phyloP scores from a whole-genome alignment of 2,113 vertebrate species.

The Pelmatolapia mariae region DNA sequence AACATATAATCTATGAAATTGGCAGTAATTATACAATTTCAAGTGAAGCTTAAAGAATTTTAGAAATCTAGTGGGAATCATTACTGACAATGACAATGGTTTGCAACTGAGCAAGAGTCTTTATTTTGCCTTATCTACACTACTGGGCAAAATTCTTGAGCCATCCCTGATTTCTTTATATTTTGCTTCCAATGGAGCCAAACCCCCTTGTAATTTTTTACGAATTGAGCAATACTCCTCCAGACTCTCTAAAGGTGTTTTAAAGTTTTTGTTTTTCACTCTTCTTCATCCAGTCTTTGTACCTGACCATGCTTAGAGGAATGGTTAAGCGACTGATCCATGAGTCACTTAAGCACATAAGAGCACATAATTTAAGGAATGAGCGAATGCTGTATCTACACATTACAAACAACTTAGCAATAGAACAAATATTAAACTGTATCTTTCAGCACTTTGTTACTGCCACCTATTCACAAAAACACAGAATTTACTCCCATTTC shows the following conservation, averaged over 20 bases:
- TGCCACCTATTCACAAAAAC: fast-evolving
- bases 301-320: background rate
- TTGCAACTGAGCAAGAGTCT: fast-evolving
- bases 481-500: background rate
- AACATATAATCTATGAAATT: background rate
- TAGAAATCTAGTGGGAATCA: background rate
- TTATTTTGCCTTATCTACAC: fast-evolving
- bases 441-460: background rate
- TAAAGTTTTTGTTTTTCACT: background rate
- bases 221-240: background rate
- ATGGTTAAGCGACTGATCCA: background rate
- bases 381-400: too few species aligned
- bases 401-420: background rate
- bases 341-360: background rate
- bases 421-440: background rate
- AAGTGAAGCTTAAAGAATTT: background rate
- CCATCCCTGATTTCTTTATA: background rate
- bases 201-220: background rate
- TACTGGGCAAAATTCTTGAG: fast-evolving
- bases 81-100: background rate
- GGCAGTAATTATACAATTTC: background rate
- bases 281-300: fast-evolving
- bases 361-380: background rate
- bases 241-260: background rate
- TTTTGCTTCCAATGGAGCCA: background rate